Conservation (phyloP, 2,113 vertebrate genomes). For the Cisticola juncidis region DNA sequence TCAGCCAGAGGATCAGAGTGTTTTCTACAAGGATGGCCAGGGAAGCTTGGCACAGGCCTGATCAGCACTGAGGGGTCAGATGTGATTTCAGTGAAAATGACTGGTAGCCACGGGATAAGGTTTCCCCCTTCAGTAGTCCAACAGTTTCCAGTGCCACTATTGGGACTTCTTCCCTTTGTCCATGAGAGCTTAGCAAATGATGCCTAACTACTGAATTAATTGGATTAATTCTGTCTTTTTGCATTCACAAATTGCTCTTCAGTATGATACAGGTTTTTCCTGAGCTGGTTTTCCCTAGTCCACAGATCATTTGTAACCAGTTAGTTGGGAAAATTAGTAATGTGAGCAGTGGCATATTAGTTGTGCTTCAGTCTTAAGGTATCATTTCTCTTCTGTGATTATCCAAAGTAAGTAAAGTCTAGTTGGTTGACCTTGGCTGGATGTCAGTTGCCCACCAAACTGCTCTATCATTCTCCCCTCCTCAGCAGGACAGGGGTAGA, state of each 20-base stretch:
- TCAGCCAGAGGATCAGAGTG: background rate
- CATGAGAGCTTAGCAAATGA: background rate
- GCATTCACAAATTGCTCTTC: background rate
- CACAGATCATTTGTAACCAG: background rate
- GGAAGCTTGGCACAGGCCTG: background rate
- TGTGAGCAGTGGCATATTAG: background rate
- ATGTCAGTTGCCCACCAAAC: background rate
- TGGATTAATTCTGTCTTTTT: conserved; percentile 2
- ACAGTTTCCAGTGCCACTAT: background rate
- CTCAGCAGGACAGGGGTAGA: background rate
- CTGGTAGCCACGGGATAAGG: background rate
- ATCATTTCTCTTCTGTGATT: background rate
- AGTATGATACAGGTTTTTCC: background rate
- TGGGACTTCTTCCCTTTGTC: background rate
- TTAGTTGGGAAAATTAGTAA: background rate
- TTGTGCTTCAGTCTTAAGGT: background rate
- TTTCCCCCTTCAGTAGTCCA: background rate
- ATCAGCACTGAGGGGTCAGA: background rate
- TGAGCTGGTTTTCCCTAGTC: background rate
- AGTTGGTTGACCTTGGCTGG: background rate
- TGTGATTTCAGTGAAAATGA: background rate
- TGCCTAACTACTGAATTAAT: background rate
- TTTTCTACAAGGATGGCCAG: background rate
- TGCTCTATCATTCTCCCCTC: background rate
- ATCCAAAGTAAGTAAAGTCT: background rate